Base-by-base conservation (phyloP, 2,888 invertebrate genomes). In the Molanna angustata region DNA sequence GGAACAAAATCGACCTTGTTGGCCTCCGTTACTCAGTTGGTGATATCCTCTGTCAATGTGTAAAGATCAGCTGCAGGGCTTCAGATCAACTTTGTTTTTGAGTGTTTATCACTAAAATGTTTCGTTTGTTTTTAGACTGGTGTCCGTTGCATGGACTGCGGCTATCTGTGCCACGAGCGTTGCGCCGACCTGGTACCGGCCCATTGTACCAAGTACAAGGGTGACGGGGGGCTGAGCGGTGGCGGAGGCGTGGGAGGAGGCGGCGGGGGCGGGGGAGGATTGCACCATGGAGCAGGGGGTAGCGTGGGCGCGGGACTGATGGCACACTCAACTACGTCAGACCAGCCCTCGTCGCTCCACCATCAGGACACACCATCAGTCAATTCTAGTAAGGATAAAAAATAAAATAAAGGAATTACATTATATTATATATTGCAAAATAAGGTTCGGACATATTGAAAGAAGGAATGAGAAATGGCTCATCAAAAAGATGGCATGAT, bases 101-200 rank as follows among this genome's bases (percentile, higher is more conserved):
- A n/a, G n/a, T n/a, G n/a, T n/a, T n/a, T n/a, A 42, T 20, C 4
- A 13, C n/a, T 20, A 18, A 4, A 1, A 21, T 32, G 13, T 31
- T 20, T 2, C 9, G 1, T 48, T 3, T 40, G 1, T n/a, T 64
- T 63, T 4, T 68, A 80, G 80, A 78, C 78, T 65, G 86, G 86
- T 17, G 72, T 73, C 14, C 70, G 74, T 1, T 97, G 97, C 70
- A 84, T 88, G 69, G 95, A 95, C 70, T 97, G 97, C 71, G 94
- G 94, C 52, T 94, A 91, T 67, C 89, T 90, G 67, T 94, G 94
- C 69, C 96, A 97, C 73, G 96, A 96, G 72, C 93, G 94, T 66
- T 97, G 96, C 71, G 86, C 88, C 49, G 90, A 93, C 59, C 76
- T 83, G 54, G 91, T 93, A 49, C 87, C 94, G 56, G 88, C 90